Evolutionary conservation across 1,140 invertebrate species (phyloP).

Genomic region (Popillia japonica): DNA sequence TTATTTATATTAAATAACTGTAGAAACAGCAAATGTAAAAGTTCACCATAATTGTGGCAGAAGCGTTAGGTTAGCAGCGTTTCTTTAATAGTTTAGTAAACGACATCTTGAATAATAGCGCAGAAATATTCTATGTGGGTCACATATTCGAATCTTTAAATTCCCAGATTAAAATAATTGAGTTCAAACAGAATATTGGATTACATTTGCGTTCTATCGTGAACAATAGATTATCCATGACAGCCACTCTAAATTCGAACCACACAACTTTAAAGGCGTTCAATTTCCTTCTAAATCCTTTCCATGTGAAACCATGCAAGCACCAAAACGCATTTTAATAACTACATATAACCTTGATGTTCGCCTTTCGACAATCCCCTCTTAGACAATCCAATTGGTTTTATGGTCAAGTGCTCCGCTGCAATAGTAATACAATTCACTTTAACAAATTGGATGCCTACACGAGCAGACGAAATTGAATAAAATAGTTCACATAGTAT

Average conservation of each 20-base stretch:
- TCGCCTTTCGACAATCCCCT: not conserved
- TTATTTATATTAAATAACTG: no score
- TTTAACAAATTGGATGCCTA: constrained; percentile 32
- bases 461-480: constrained; percentile 21
- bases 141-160: no score
- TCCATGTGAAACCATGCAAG: not conserved
- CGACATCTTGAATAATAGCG: no score
- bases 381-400: constrained; percentile 24
- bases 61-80: no score
- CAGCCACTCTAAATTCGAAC: not conserved
- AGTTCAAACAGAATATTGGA: no score
- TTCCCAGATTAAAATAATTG: no score
- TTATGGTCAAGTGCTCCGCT: constrained; percentile 22
- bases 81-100: no score
- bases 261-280: not conserved
- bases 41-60: no score
- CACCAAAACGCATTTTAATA: constrained; percentile 15
- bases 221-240: not conserved
- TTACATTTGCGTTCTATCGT: not conserved
- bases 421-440: constrained; percentile 20
- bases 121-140: no score
- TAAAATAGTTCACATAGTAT: constrained; percentile 32
- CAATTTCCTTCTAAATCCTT: not conserved
- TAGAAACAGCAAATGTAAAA: no score
- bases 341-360: not conserved